Base-by-base conservation (phyloP, 23 tunicate species). In the Diplosoma virens region DNA sequence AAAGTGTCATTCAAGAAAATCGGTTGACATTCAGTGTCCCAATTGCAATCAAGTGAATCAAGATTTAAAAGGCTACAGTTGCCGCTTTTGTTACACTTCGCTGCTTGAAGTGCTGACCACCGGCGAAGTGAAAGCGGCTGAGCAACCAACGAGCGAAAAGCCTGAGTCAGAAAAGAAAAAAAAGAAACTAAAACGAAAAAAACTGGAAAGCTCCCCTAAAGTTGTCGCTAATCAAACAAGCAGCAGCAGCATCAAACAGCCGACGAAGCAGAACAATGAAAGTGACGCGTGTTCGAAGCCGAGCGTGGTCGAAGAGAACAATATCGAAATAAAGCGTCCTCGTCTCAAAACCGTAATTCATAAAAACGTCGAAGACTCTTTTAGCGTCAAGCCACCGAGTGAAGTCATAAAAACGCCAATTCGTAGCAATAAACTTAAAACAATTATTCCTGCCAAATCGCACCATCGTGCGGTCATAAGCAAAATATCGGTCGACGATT, bases 1-100 rank as follows among this genome's bases (percentile, higher is more conserved):
- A 28, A 71, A 82, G 36, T 89, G 96, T 37, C 75, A 82, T 22
- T 59, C 96, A 9, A 54, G 84, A 28, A 52, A 75, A 0, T 48
- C 58, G 0, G 76, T 72, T 22, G 84, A 86, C 41, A 75, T 89
- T 30, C 53, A 24, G 29, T 89, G 96, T 41, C 96, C 96, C 20
- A 86, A 67, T 18, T 89, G 96, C 79, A 54, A 59, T 47, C 84
- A 89, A 30, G 77, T 77, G 58, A 89, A 89, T 70, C 27, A 25
- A n/a, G 96, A 82, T 24, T 9, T 89, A 14, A 89, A 89, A 41
- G 87, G 87, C 14, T 89, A 89, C 74, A 73, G 83, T 9, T 89
- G 96, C 73, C 75, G 82, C 6, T 89, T 26, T 78, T 89, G 96
- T 60, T 89, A 89, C 59, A 30, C 84, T 0, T 82, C 88, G 1